Evolutionary conservation across 2,797 vertebrate species (phyloP).

Genomic region (Setipinna tenuifilis): DNA sequence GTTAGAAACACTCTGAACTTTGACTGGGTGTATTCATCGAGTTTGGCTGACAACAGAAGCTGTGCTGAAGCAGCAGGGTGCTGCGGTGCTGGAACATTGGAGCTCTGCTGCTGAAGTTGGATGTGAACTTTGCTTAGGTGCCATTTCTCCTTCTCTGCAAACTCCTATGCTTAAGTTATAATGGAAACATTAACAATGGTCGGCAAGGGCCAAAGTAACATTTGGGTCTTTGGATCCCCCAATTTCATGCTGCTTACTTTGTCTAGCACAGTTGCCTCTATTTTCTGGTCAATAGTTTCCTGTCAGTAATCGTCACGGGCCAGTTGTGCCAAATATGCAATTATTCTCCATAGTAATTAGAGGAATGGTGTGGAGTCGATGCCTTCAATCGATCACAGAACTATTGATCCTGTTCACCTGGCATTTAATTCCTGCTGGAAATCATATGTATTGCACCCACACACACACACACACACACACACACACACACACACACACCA

Average conservation of each 20-base stretch:
- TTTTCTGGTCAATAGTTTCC: constrained; percentile 30
- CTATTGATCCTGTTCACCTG: constrained; percentile 18
- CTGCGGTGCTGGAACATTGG: background rate
- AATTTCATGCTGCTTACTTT: constrained; percentile 7
- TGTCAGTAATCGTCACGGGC: constrained; percentile 33
- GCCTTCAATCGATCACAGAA: constrained; percentile 29
- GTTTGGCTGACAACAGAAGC: background rate
- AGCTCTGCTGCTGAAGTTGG: background rate
- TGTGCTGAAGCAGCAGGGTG: background rate
- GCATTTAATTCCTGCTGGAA: constrained; percentile 29
- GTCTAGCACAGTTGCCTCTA: constrained; percentile 9
- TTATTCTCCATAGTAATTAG: constrained; percentile 42
- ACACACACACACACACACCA: background rate
- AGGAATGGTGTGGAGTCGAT: constrained; percentile 28
- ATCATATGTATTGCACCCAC: constrained; percentile 12
- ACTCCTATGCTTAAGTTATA: background rate
- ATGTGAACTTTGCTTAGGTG: background rate
- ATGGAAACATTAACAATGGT: background rate
- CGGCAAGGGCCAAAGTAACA: background rate
- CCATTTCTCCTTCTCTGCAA: background rate
- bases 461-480: constrained; percentile 7
- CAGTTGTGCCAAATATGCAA: constrained; percentile 37
- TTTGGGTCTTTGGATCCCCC: background rate
- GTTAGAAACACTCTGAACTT: background rate
- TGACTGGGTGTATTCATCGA: background rate